Evolutionary conservation across 2,113 vertebrate genomes (phyloP), one percentile per base, ranked within the genome.

Genomic region (Campylorhamphus procurvoides): DNA sequence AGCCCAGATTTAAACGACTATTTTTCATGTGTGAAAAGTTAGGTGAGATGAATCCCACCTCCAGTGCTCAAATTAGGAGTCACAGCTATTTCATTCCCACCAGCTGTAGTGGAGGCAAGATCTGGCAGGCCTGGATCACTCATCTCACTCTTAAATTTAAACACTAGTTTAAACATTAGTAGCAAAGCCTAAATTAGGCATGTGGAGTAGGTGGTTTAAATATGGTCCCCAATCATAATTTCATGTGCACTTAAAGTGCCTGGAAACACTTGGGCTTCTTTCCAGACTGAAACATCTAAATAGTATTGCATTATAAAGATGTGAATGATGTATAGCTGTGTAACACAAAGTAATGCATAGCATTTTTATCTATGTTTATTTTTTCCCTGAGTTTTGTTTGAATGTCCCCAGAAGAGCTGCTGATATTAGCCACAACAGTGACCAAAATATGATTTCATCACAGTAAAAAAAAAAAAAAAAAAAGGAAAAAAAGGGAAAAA

Each of bases 191-290:
- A 97, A 93, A 97, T 94, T 42, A 93, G 79, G 25, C 75, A 80
- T 90, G 76, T 88, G 62, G 72, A 92, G 88, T 97, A 93, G 88
- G 90, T 90, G 85, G 88, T 66, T 94, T 93, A 93, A 95, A 95
- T 88, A 90, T 77, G 83, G 79, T 88, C 68, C 55, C 75, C 0
- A 0, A 83, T 84, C 89, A 87, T 84, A 78, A 94, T 84, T 91
- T 84, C 78, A 44, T 91, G 66, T 85, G 74, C 78, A 94, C 62
- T 91, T 85, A 89, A 46, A 79, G 42, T 95, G 95, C 89, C 84
- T 97, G 90, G 89, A 95, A 96, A 94, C 71, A 77, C 75, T 93
- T 79, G 74, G 91, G 94, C 91, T 91, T 74, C 67, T 49, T 87
- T 97, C 91, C 95, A 96, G 74, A 52, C 63, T 83, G 63, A 80